Evolutionary conservation across 2,797 vertebrate genomes (phyloP), one percentile per base, ranked within the genome.

Genomic region (Eulemur rubriventer): DNA sequence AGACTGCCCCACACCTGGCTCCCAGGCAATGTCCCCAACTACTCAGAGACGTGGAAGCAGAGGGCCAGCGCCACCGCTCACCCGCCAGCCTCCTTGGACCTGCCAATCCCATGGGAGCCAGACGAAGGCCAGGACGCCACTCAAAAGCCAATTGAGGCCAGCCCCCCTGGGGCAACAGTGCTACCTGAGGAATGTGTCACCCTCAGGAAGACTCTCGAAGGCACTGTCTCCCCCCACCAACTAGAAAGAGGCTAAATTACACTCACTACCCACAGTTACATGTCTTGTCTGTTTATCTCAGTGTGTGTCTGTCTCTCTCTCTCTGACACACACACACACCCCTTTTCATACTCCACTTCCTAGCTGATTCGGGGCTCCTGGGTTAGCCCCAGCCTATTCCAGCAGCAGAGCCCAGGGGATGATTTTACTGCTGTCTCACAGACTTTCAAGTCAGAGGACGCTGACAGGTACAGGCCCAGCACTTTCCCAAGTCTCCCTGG

Each of bases 341-440:
- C 50, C 52, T 61, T 67, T 46, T 61, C 75, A 7, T 4, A 26
- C 43, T 41, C 17, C 0, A 0, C 46, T 89, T 90, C 80, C 85
- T 70, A 86, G 63, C 63, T 76, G 63, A 69, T 8, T 0, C 14
- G 78, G 70, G 65, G 12, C 43, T 33, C 38, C 18, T 0, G 22
- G 2, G n/a, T 16, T n/a, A 69, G 35, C 67, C 73, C 22, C 18
- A 5, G 83, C 43, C 59, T 46, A 41, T 30, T 46, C n/a, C 10
- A n/a, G 86, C 28, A 41, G 83, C 48, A 94, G n/a, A 90, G 75
- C 89, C 55, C 73, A 41, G 69, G 76, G 65, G n/a, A 59, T 50
- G 46, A 59, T 17, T 78, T 38, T 24, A 73, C 43, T 76, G 35
- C 92, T 81, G n/a, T 90, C 73, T 93, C 88, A 11, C 50, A 43